Evolutionary conservation across 2,113 vertebrate species (phyloP).

Genomic region (Zosterops borbonicus): DNA sequence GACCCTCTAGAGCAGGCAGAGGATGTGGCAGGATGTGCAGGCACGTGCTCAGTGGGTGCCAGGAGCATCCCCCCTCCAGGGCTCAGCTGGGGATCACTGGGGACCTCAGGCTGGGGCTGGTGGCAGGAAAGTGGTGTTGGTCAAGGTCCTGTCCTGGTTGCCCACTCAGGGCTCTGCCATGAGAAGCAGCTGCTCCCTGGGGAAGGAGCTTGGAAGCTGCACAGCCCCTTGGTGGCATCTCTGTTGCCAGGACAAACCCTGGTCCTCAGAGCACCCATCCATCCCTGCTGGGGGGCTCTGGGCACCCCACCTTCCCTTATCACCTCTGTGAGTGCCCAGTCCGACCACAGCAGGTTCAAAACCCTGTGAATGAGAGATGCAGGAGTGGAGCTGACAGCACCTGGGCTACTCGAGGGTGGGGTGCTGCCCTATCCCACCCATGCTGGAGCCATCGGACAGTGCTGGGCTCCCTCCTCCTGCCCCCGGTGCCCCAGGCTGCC

Average conservation of each 20-base stretch:
- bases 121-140: not conserved
- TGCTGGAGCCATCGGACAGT: fast-evolving
- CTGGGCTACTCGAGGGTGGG: fast-evolving
- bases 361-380: not conserved
- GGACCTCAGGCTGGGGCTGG: not conserved
- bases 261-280: not conserved
- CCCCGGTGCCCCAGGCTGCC: not conserved
- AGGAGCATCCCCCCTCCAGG: not conserved
- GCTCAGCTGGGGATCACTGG: fast-evolving
- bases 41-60: fast-evolving
- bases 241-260: not conserved
- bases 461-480: not conserved
- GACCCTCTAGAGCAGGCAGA: not conserved
- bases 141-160: not conserved
- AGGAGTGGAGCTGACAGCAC: not conserved
- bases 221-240: fast-evolving
- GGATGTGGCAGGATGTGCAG: not conserved
- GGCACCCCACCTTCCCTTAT: not conserved
- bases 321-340: not conserved
- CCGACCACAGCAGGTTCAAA: fast-evolving
- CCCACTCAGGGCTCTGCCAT: fast-evolving
- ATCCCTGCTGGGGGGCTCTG: not conserved
- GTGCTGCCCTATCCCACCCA: not conserved
- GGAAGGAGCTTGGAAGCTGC: not conserved
- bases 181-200: not conserved